Evolutionary conservation across 2,888 invertebrate genomes (phyloP), one percentile per base, ranked within the genome.

Genomic region (Stegophylla sp.): DNA sequence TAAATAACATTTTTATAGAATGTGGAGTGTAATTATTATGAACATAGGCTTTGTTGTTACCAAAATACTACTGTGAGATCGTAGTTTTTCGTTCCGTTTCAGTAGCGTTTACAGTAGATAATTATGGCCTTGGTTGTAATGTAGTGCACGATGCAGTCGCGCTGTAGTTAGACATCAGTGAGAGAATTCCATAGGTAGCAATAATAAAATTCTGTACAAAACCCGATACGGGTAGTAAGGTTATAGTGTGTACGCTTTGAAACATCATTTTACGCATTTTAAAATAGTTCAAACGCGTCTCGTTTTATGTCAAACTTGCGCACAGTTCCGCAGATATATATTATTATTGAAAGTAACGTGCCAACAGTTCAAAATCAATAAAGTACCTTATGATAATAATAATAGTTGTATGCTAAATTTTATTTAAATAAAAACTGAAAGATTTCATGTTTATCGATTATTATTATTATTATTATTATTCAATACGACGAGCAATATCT

Each of bases 1-100:
- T 17, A 63, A 34, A 23, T 56, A 56, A 56, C 4, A 41, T 51
- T 76, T 48, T n/a, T 77, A 56, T 26, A 77, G 23, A 67, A 69
- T 53, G 56, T n/a, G 0, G 28, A 67, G 43, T 45, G 59, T 77
- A 67, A 67, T 73, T 61, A 73, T 72, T 75, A 61, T 34, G 59
- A 77, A 56, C 67, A 53, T 12, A 9, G 56, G 67, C 45, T 77
- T 77, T 77, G 59, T 76, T 76, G 45, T 51, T 51, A 56, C 56
- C 56, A 20, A 69, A 66, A 69, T 26, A 61, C 45, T 51, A 61
- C 63, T 48, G 61, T 71, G 51, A 15, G 51, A 61, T 61, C 34
- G 17, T 71, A 28, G 34, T 69, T 61, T 77, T 79, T 61, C 71
- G 71, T 71, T 79, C 71, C 79, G 71, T 79, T 79, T 79, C 79